phyloP scores from a whole-genome alignment of 2,888 invertebrate species.

The Thecocarcelia acutangulata region DNA sequence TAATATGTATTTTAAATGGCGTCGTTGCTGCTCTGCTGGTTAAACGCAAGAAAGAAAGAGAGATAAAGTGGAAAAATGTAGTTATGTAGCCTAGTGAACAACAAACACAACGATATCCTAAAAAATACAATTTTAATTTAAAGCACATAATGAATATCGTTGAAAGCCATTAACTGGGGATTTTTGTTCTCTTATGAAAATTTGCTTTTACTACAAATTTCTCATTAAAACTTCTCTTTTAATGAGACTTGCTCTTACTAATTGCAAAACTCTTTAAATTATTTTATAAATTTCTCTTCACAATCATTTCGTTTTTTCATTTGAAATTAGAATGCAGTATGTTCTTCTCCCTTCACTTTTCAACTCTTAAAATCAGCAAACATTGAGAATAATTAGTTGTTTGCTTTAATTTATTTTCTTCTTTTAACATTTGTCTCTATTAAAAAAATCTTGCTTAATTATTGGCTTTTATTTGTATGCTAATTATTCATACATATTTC shows the following conservation, averaged over 20 bases:
- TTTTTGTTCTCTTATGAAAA: constrained; percentile 30
- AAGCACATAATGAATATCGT: constrained; percentile 18
- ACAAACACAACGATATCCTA: constrained; percentile 17
- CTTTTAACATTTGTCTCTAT: constrained; percentile 1
- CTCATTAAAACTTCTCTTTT: neutral
- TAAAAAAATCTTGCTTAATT: constrained; percentile 32
- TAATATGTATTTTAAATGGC: constrained; percentile 59
- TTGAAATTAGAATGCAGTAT: neutral
- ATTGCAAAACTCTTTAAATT: too few species aligned
- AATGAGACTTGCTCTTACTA: neutral
- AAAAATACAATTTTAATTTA: constrained; percentile 27
- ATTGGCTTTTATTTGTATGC: neutral
- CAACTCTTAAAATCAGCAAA: neutral
- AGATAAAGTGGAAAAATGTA: constrained; percentile 48
- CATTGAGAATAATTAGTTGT: constrained; percentile 6
- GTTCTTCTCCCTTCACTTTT: constrained; percentile 2
- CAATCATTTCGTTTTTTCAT: neutral
- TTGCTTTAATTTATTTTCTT: constrained; percentile 18
- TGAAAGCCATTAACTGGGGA: constrained; percentile 29
- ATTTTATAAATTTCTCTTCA: too few species aligned
- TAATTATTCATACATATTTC: constrained; percentile 5
- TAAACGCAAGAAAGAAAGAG: constrained; percentile 28
- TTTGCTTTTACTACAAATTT: neutral
- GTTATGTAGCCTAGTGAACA: constrained; percentile 45
- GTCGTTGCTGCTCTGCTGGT: constrained; percentile 52